phyloP scores from a whole-genome alignment of 2,888 invertebrate species.

The Pseudococcus longispinus region DNA sequence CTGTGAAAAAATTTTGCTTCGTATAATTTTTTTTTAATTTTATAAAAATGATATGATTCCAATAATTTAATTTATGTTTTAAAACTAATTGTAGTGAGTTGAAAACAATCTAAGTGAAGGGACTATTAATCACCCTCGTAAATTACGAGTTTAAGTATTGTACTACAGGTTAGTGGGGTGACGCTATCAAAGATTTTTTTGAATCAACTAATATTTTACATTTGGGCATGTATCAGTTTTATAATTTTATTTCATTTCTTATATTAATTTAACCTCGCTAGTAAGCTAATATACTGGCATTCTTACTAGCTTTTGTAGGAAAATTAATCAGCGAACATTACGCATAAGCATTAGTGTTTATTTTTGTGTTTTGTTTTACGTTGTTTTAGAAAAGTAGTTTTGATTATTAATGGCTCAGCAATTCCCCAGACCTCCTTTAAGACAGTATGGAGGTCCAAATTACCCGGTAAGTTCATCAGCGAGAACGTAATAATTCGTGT shows the following conservation, averaged over 20 bases:
- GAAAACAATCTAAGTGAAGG: neutral
- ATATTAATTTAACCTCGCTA: conserved; percentile 43
- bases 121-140: neutral
- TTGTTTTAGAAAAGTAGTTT: conserved; percentile 55
- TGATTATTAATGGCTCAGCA: conserved; percentile 65
- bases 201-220: conserved; percentile 14
- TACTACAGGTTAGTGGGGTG: conserved; percentile 3
- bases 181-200: neutral
- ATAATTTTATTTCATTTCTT: conserved; percentile 40
- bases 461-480: conserved; percentile 73
- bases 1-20: too few species aligned
- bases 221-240: conserved; percentile 37
- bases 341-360: conserved; percentile 56
- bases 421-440: conserved; percentile 65
- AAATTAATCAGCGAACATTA: conserved; percentile 52
- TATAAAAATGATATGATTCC: neutral
- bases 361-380: conserved; percentile 55
- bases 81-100: neutral
- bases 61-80: neutral
- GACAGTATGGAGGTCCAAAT: conserved; percentile 76
- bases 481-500: conserved; percentile 14
- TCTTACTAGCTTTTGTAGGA: conserved; percentile 54
- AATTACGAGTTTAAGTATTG: neutral
- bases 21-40: neutral
- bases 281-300: conserved; percentile 45